Evolutionary conservation across 2,113 vertebrate genomes (phyloP).

Genomic region (Burhinus bistriatus): DNA sequence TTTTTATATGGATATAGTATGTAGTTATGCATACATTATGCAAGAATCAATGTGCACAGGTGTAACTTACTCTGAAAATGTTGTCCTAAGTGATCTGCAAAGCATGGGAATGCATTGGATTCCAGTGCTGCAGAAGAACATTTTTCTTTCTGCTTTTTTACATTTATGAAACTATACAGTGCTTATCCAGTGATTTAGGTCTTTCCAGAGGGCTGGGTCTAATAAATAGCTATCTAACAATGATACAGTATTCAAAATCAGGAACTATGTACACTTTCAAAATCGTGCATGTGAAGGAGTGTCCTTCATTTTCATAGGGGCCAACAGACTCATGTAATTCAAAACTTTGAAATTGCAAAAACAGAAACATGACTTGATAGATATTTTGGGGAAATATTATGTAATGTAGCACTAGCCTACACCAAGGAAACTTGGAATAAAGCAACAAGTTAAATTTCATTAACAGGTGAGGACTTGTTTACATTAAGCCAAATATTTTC

Average conservation of each 20-base stretch:
- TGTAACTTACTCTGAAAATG: neutral
- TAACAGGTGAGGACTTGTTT: neutral
- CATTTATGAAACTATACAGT: neutral
- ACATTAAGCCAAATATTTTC: neutral
- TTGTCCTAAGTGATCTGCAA: neutral
- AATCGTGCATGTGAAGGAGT: neutral
- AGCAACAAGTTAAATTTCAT: neutral
- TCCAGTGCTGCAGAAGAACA: neutral
- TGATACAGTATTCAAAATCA: neutral
- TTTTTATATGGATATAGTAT: neutral
- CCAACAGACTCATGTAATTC: neutral
- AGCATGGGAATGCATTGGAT: neutral
- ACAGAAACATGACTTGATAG: neutral
- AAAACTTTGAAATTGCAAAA: neutral
- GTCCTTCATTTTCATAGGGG: neutral
- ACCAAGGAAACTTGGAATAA: neutral
- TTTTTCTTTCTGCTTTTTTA: neutral
- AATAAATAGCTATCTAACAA: neutral
- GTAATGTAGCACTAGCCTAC: neutral
- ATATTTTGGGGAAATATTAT: neutral
- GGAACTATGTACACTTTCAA: neutral
- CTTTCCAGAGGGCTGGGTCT: neutral
- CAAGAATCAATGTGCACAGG: neutral
- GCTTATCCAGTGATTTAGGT: neutral
- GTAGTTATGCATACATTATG: neutral